phyloP scores from a whole-genome alignment of 2,113 vertebrate genomes.

The Nibea albiflora region DNA sequence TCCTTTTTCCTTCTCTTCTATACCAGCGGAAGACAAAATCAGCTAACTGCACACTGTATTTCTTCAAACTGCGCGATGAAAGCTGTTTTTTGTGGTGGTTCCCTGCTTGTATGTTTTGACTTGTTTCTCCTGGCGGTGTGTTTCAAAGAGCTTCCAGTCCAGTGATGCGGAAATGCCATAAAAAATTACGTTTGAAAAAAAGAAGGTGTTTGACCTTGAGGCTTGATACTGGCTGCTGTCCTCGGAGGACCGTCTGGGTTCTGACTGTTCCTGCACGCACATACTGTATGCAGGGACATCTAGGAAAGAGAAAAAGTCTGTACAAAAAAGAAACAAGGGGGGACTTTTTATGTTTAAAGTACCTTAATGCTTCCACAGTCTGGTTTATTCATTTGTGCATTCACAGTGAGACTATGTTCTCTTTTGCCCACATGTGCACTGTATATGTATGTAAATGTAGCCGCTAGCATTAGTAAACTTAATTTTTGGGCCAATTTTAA shows the following conservation, averaged over 20 bases:
- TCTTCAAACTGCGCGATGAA: conserved; percentile 1
- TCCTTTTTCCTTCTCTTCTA: not conserved
- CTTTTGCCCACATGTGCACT: not conserved
- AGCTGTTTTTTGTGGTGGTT: conserved; percentile 28
- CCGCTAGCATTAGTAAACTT: not conserved
- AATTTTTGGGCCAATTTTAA: too few species aligned
- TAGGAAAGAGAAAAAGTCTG: not conserved
- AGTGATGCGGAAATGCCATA: conserved; percentile 52
- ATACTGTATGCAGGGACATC: conserved; percentile 4
- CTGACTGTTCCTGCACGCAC: conserved; percentile 18
- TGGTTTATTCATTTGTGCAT: not conserved
- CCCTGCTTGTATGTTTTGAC: conserved; percentile 27
- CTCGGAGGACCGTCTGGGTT: conserved; percentile 59
- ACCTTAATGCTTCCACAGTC: not conserved
- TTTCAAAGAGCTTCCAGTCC: conserved; percentile 42
- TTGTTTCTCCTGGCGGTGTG: conserved; percentile 26
- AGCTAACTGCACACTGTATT: conserved; percentile 19
- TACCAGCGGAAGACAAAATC: not conserved
- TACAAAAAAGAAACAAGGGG: not conserved
- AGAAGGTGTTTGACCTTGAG: conserved; percentile 61
- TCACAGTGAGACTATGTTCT: not conserved
- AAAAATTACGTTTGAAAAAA: conserved; percentile 44
- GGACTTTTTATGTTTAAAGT: not conserved
- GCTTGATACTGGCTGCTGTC: conserved; percentile 42
- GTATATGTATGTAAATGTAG: not conserved